Conservation (phyloP, 2,113 vertebrate species). For the Brachypodius melanocephalos region DNA sequence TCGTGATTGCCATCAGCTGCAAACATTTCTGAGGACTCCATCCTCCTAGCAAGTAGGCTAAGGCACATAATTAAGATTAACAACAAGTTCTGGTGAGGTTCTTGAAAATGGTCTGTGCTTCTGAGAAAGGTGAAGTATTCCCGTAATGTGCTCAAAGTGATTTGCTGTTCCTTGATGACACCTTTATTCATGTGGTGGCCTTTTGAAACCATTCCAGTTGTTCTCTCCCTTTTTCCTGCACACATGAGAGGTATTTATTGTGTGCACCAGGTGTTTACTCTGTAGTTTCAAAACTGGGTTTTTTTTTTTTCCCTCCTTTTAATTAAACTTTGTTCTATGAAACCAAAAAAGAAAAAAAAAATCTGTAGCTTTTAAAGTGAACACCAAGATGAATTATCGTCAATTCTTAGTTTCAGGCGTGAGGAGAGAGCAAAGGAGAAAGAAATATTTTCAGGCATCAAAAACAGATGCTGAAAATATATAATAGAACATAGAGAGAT, state of each 20-base stretch:
- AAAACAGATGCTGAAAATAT: neutral
- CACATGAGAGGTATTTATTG: neutral
- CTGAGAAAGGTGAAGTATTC: constrained; percentile 47
- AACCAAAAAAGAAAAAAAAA: neutral
- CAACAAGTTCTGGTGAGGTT: constrained; percentile 1
- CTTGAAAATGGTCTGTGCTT: neutral
- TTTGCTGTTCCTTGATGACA: constrained; percentile 30
- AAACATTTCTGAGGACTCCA: neutral
- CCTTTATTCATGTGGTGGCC: constrained; percentile 4
- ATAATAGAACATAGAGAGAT: neutral
- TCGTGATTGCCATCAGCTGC: neutral
- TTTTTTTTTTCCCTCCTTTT: neutral
- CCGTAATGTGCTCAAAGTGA: neutral
- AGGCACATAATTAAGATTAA: constrained; percentile 28
- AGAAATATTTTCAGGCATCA: neutral
- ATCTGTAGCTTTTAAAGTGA: neutral
- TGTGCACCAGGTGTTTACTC: neutral
- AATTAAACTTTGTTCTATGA: neutral
- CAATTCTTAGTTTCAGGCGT: neutral
- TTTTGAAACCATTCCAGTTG: constrained; percentile 35
- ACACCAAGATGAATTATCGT: neutral
- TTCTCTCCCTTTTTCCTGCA: neutral
- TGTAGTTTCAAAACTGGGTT: neutral
- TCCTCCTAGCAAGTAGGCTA: neutral
- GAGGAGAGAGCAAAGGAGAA: neutral